Evolutionary conservation across 2,888 invertebrate genomes (phyloP).

Genomic region (Zele albiditarsus): DNA sequence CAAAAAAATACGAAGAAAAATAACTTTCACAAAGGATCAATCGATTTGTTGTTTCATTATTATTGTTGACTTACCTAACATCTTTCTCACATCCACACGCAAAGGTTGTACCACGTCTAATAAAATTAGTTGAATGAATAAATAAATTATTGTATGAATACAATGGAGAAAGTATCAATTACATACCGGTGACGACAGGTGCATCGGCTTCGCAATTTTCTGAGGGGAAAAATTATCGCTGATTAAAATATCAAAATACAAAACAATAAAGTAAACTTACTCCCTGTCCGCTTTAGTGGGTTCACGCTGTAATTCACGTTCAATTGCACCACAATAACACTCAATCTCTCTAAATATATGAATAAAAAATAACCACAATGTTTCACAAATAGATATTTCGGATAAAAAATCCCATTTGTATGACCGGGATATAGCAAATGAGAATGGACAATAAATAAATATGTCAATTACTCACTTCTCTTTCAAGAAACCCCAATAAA

Average conservation of each 20-base stretch:
- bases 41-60: neutral
- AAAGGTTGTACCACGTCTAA: conserved; percentile 17
- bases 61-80: conserved; percentile 34
- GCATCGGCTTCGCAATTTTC: conserved; percentile 11
- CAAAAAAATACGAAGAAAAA: neutral
- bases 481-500: conserved; percentile 61
- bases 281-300: conserved; percentile 37
- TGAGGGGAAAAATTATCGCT: neutral
- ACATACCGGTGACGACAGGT: conserved; percentile 25
- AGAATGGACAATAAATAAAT: conserved; percentile 34
- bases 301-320: conserved; percentile 32
- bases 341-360: conserved; percentile 35
- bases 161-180: neutral
- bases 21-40: conserved; percentile 2
- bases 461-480: conserved; percentile 56
- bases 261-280: conserved; percentile 52
- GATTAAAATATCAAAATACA: neutral
- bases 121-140: neutral
- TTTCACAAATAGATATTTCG: too few relatives aligned
- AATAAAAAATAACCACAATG: neutral
- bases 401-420: too few relatives aligned
- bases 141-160: neutral
- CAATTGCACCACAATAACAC: conserved; percentile 49
- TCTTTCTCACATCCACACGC: conserved; percentile 45
- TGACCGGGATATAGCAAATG: conserved; percentile 27